phyloP scores from a whole-genome alignment of 2,113 vertebrate genomes.

The Setophaga kirtlandii region DNA sequence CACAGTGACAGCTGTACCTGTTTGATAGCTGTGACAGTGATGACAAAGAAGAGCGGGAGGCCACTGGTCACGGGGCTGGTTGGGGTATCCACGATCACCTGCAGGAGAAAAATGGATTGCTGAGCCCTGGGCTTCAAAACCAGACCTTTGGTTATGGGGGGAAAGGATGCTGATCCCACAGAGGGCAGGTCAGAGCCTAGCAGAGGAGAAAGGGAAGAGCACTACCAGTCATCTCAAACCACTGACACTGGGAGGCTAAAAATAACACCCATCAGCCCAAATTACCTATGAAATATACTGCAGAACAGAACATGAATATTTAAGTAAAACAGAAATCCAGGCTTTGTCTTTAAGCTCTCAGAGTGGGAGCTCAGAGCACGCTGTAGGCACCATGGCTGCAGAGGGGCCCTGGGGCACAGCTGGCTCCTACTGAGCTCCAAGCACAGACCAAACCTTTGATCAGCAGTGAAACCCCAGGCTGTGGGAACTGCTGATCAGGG shows the following conservation, averaged over 20 bases:
- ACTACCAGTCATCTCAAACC: neutral
- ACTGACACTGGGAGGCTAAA: neutral
- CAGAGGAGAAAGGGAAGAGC: neutral
- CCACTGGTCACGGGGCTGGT: constrained; percentile 97
- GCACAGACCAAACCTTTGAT: neutral
- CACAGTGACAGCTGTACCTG: constrained; percentile 76
- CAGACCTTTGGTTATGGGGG: neutral
- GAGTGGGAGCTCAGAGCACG: neutral
- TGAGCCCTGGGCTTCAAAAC: neutral
- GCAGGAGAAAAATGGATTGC: neutral
- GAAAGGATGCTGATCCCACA: neutral
- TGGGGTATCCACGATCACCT: constrained; percentile 98
- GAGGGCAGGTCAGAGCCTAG: neutral
- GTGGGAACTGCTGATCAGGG: accelerated
- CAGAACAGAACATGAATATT: neutral
- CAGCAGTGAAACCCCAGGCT: neutral
- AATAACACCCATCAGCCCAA: neutral
- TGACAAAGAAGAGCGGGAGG: constrained; percentile 97
- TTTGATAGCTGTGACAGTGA: constrained; percentile 96
- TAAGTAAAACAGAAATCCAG: neutral
- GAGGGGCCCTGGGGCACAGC: neutral
- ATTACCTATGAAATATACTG: neutral
- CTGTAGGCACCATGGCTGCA: accelerated
- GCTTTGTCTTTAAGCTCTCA: neutral
- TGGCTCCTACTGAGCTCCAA: neutral